Evolutionary conservation across 1,140 invertebrate species (phyloP).

Genomic region (Drosophila tani): DNA sequence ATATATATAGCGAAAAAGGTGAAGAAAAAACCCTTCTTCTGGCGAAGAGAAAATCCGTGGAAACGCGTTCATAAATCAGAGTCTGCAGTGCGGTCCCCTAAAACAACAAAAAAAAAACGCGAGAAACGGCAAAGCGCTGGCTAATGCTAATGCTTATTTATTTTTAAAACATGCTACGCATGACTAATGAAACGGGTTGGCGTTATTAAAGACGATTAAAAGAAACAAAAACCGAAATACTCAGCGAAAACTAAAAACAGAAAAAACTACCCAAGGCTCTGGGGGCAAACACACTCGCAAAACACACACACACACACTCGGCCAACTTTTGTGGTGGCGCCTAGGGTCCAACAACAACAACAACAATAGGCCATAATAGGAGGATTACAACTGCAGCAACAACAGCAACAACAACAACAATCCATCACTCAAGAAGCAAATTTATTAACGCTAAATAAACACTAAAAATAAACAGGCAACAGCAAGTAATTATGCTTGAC

Average conservation of each 20-base stretch:
- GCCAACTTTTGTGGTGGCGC: slow-evolving; percentile 47
- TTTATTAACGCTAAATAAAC: slow-evolving; percentile 73
- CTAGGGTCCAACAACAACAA: slow-evolving; percentile 20
- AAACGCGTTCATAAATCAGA: slow-evolving; percentile 24
- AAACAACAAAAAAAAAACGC: slow-evolving; percentile 18
- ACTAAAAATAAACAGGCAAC: slow-evolving; percentile 68
- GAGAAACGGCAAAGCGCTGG: slow-evolving; percentile 13
- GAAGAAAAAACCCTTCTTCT: background rate
- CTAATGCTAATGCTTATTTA: slow-evolving; percentile 49
- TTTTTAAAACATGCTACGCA: slow-evolving; percentile 65
- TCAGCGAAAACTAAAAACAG: slow-evolving; percentile 16
- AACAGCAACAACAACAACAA: slow-evolving; percentile 21
- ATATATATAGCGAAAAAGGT: slow-evolving; percentile 27
- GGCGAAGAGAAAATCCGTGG: slow-evolving; percentile 3
- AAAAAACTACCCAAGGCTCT: slow-evolving; percentile 40
- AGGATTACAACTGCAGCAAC: slow-evolving; percentile 27
- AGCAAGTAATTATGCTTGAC: slow-evolving; percentile 80
- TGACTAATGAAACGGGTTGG: slow-evolving; percentile 70
- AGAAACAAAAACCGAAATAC: slow-evolving; percentile 42
- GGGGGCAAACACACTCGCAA: slow-evolving; percentile 10
- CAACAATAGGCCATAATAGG: slow-evolving; percentile 37
- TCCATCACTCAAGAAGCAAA: slow-evolving; percentile 60
- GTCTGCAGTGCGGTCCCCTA: slow-evolving; percentile 4
- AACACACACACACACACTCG: slow-evolving; percentile 15
- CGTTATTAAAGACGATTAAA: slow-evolving; percentile 46